These are phyloP conservation scores for Lanius ludovicianus DNA, from an alignment of 2,113 vertebrate genomes.

Conservation along the genomic window DNA sequence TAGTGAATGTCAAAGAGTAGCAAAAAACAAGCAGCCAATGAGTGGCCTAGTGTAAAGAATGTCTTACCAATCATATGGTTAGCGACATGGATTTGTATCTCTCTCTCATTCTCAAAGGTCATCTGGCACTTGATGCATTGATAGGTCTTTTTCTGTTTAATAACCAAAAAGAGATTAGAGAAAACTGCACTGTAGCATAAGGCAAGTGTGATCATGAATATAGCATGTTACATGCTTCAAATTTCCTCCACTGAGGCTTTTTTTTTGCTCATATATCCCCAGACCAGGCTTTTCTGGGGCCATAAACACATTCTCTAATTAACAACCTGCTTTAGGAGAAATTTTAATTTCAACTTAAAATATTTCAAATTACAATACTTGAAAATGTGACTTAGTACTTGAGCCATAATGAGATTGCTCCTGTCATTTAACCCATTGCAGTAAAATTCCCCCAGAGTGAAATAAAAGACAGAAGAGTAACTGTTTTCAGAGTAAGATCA, in stretches of 20 bases:
- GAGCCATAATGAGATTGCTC: neutral
- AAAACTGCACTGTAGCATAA: constrained; percentile 46
- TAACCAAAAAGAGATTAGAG: constrained; percentile 64
- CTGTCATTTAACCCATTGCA: neutral
- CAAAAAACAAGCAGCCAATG: constrained; percentile 13
- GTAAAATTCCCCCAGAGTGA: neutral
- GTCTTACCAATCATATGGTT: constrained; percentile 99
- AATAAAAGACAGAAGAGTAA: neutral
- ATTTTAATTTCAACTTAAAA: neutral
- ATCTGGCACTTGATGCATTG: constrained; percentile 99
- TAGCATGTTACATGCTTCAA: neutral
- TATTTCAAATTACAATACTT: neutral
- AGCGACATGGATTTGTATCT: constrained; percentile 98
- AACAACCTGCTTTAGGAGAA: neutral
- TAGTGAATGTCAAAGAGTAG: neutral
- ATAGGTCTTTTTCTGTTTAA: constrained; percentile 95
- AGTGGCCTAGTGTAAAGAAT: neutral
- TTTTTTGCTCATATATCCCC: neutral
- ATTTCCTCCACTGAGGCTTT: neutral
- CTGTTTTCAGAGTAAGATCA: neutral
- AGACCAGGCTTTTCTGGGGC: neutral
- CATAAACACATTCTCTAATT: neutral
- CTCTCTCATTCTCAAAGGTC: constrained; percentile 98
- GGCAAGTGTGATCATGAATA: constrained; percentile 25
- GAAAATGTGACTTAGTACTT: neutral